Evolutionary conservation across 2,797 vertebrate species (phyloP).

Genomic region (Ctenosaura bakeri): DNA sequence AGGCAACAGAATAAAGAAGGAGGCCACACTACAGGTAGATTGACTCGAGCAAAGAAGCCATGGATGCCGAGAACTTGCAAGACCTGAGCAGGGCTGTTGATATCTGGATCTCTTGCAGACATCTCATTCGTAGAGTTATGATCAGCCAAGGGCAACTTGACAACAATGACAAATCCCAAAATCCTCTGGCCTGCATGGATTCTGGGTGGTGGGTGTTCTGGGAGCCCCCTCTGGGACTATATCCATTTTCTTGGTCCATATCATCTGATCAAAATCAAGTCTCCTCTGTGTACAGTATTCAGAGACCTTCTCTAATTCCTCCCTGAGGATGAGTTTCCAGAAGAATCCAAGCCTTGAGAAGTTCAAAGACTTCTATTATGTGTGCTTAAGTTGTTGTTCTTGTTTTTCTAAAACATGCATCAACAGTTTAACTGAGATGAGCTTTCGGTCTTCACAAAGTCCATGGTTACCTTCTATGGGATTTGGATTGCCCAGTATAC

Average conservation of each 20-base stretch:
- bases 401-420: neutral
- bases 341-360: neutral
- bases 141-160: no score
- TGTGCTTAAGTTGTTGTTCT: neutral
- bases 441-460: rapidly evolving
- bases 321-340: neutral
- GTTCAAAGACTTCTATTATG: slow-evolving; percentile 1
- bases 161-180: no score
- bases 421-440: rapidly evolving
- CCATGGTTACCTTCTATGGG: rapidly evolving
- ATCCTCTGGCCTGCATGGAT: no score
- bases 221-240: neutral
- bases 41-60: no score
- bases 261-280: neutral
- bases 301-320: neutral
- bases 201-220: no score
- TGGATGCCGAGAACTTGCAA: no score
- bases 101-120: no score
- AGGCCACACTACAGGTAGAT: no score
- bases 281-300: neutral
- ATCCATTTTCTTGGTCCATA: neutral
- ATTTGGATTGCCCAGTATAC: neutral
- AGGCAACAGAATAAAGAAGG: no score
- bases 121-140: no score
- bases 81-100: no score